Base-by-base conservation (phyloP, 2,797 vertebrate genomes). In the Rhinichthys osculus region DNA sequence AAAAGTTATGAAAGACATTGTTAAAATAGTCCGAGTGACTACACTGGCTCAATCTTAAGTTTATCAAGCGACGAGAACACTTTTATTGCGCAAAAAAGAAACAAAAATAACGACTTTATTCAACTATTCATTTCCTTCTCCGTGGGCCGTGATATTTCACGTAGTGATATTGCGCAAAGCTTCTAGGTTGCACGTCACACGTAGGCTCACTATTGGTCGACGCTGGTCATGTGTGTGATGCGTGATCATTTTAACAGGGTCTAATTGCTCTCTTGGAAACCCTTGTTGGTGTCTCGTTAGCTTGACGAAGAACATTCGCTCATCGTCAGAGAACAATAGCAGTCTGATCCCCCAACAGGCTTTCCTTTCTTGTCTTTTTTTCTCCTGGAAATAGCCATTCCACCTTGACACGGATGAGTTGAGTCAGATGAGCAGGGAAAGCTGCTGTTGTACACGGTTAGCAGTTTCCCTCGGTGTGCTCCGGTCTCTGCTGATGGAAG, bases 361-460 rank as follows among this genome's bases (percentile, higher is more conserved):
- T 82, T 66, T 70, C 42, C 30, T 66, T 76, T n/a, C 59, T 54
- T 83, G 27, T 82, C 21, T 33, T 80, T 69, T 76, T 52, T 57
- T 10, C 80, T 77, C 73, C 62, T 84, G 83, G 78, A 78, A 86
- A 88, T 74, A 85, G 62, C 72, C 50, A 81, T 89, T 88, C 85
- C 87, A 87, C 86, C 84, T 87, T 87, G 88, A 86, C 86, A 84
- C 50, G 84, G 87, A 87, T 88, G 85, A 86, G 79, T 80, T 30
- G 82, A 73, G 87, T 86, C 88, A 83, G 85, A 81, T 81, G 76
- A 88, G 77, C 84, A 78, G 74, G 82, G 59, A 67, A 86, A 79
- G 78, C 72, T 54, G 82, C 87, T 88, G 90, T 90, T 88, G 44
- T 89, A 88, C 90, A 88, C 35, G 19, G 69, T 88, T 85, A 90